phyloP scores from a whole-genome alignment of 2,113 vertebrate genomes.

The Zosterops borbonicus region DNA sequence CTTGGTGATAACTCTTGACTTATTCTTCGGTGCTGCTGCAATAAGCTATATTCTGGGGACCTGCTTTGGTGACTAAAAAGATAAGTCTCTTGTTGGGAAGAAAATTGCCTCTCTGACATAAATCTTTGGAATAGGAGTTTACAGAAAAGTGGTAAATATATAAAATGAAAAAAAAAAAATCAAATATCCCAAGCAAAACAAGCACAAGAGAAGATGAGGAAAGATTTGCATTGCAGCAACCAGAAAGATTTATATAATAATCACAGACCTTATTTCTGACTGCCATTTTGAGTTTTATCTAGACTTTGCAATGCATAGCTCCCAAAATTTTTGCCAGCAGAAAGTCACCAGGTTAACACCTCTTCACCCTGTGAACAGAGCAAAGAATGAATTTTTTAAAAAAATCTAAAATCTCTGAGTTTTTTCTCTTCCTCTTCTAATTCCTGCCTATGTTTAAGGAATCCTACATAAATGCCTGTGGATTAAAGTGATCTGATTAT shows the following conservation, averaged over 20 bases:
- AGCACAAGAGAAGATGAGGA: neutral
- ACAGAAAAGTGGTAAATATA: neutral
- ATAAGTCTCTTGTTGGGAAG: slow-evolving; percentile 45
- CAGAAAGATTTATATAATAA: neutral
- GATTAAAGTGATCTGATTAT: neutral
- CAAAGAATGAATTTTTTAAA: neutral
- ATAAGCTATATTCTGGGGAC: slow-evolving; percentile 47
- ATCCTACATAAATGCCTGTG: neutral
- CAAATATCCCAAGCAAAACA: neutral
- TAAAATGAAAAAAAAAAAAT: neutral
- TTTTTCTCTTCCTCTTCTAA: neutral
- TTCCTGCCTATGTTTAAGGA: neutral
- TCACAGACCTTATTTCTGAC: neutral
- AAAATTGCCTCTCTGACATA: slow-evolving; percentile 52
- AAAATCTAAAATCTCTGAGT: neutral
- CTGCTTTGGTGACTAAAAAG: slow-evolving; percentile 38
- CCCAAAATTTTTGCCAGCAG: neutral
- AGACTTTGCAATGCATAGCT: neutral
- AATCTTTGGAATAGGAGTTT: slow-evolving; percentile 27
- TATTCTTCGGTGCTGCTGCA: slow-evolving; percentile 27
- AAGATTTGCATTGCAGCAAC: neutral
- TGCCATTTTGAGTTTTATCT: neutral
- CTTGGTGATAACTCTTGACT: slow-evolving; percentile 54
- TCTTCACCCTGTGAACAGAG: neutral
- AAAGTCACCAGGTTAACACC: rapidly evolving